Percentiles rank a stretch among this genome's conserved stretches.
Conservation (phyloP, 2,113 vertebrate genomes). For the Stigmatopora argus region DNA sequence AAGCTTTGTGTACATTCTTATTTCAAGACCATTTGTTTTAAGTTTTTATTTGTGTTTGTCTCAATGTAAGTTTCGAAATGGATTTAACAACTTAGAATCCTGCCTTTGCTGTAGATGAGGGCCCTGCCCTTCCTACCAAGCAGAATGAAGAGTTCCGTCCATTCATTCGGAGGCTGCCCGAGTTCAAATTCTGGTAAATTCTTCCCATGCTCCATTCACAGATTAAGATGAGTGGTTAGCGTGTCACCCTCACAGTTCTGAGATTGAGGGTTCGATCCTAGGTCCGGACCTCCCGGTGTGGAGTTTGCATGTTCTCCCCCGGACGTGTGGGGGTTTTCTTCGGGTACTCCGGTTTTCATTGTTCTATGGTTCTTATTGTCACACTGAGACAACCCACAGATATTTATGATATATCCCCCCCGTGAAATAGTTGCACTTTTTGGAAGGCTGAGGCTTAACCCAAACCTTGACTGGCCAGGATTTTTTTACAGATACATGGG, state of each 20-base stretch:
- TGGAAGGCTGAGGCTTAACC: no score
- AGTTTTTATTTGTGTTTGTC: not conserved
- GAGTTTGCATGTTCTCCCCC: no score
- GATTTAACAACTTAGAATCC: not conserved
- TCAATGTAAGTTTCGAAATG: not conserved
- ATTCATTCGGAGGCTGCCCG: constrained; percentile 95
- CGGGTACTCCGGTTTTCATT: no score
- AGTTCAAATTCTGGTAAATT: constrained; percentile 96
- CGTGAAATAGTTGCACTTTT: no score
- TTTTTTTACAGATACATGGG: not conserved
- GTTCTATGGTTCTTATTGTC: no score
- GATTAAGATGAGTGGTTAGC: not conserved
- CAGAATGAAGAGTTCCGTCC: constrained; percentile 98
- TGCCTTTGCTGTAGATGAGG: constrained; percentile 77
- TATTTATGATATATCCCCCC: no score
- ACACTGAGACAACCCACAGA: no score
- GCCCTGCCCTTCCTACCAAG: constrained; percentile 91
- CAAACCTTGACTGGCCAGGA: no score
- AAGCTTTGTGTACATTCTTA: not conserved
- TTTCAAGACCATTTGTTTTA: not conserved
- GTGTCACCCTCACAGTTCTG: not conserved
- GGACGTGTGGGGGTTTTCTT: no score
- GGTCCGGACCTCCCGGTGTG: no score
- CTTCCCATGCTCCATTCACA: not conserved
- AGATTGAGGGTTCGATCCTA: no score